Percentiles rank a stretch among this genome's conserved stretches.
Conservation (phyloP, 1,140 invertebrate species). For the Cotesia chilonis region DNA sequence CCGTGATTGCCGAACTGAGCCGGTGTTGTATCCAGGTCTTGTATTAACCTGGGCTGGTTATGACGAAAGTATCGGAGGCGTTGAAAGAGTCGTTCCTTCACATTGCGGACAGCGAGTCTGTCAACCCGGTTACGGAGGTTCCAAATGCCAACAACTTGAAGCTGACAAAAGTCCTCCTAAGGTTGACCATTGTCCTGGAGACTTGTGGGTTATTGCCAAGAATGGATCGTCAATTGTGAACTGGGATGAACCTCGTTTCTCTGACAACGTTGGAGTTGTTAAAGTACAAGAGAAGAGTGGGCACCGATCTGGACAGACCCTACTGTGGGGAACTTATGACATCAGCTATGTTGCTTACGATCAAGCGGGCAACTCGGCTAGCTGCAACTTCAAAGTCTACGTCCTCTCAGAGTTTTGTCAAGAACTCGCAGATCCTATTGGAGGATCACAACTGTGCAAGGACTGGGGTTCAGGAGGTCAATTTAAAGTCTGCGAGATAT, state of each 20-base stretch:
- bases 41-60: slow-evolving; percentile 93
- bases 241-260: slow-evolving; percentile 95
- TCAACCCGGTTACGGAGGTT: slow-evolving; percentile 83
- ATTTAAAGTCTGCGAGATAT: slow-evolving; percentile 91
- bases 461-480: slow-evolving; percentile 96
- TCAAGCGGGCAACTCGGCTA: slow-evolving; percentile 87
- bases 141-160: slow-evolving; percentile 84
- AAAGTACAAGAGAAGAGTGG: slow-evolving; percentile 86
- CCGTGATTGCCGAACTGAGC: slow-evolving; percentile 88
- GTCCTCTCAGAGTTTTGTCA: slow-evolving; percentile 92
- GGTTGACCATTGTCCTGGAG: slow-evolving; percentile 89
- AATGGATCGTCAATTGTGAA: slow-evolving; percentile 90
- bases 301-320: slow-evolving; percentile 87
- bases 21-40: slow-evolving; percentile 86
- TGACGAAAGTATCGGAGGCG: slow-evolving; percentile 86
- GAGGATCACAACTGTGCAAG: slow-evolving; percentile 89
- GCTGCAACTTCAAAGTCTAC: slow-evolving; percentile 93
- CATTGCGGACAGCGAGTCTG: slow-evolving; percentile 89
- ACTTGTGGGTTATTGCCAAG: slow-evolving; percentile 92
- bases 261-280: slow-evolving; percentile 84
- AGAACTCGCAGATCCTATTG: slow-evolving; percentile 83
- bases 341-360: slow-evolving; percentile 95
- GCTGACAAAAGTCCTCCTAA: slow-evolving; percentile 86
- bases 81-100: slow-evolving; percentile 90
- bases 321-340: slow-evolving; percentile 92